Evolutionary conservation across 2,888 invertebrate species (phyloP).

Genomic region (Sclerodermus sp.): DNA sequence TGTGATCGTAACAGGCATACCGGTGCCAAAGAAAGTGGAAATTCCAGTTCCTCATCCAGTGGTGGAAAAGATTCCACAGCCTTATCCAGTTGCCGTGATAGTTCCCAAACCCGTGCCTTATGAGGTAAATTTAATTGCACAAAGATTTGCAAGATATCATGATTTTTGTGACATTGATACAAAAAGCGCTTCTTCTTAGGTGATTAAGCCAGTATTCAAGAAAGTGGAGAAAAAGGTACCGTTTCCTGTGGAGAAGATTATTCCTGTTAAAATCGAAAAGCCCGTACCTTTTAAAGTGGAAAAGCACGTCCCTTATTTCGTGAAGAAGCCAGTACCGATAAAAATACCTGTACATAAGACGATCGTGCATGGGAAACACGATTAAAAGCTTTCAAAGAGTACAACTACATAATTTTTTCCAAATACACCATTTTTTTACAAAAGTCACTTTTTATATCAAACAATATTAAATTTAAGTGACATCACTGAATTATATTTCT

Average conservation of each 20-base stretch:
- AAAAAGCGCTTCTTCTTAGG: conserved; percentile 21
- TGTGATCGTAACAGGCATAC: conserved; percentile 54
- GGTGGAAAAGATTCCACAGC: conserved; percentile 63
- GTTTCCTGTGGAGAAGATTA: conserved; percentile 68
- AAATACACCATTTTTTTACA: too few relatives aligned
- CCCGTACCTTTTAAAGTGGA: conserved; percentile 70
- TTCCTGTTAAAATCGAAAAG: conserved; percentile 69
- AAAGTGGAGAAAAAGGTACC: conserved; percentile 57
- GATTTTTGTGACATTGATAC: neutral
- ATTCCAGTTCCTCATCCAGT: conserved; percentile 62
- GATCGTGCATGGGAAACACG: conserved; percentile 62
- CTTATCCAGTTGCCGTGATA: conserved; percentile 67
- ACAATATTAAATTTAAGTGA: too few relatives aligned
- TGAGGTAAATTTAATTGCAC: conserved; percentile 22
- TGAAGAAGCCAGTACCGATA: conserved; percentile 68
- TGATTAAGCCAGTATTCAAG: conserved; percentile 35
- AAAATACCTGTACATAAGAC: conserved; percentile 72
- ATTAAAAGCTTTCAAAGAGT: too few relatives aligned
- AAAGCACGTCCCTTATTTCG: conserved; percentile 66
- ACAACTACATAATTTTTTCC: too few relatives aligned
- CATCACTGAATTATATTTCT: too few relatives aligned
- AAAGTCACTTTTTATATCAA: too few relatives aligned
- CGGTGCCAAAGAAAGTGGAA: conserved; percentile 63
- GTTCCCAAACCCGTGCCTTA: conserved; percentile 64
- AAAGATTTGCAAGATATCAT: neutral